Percentiles rank a stretch among this genome's conserved stretches.
Evolutionary conservation across 2,113 vertebrate genomes (phyloP).

Genomic region (Zosterops pallidus): DNA sequence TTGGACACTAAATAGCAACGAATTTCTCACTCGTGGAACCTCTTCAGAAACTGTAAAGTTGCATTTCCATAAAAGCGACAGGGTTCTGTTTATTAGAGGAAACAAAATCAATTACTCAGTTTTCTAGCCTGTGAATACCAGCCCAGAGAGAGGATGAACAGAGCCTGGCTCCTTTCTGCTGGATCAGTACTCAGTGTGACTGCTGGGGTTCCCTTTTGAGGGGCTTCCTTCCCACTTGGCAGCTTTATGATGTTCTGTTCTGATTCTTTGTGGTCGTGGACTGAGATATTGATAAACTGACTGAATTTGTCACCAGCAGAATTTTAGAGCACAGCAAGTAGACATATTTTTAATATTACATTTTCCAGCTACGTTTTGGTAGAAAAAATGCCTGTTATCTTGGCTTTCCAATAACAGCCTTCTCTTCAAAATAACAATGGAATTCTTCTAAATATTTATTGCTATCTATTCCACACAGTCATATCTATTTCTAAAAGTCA

Average conservation of each 20-base stretch:
- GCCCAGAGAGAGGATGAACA: background rate
- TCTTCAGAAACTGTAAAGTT: slow-evolving; percentile 8
- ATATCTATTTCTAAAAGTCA: background rate
- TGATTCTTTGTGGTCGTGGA: background rate
- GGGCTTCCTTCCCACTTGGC: background rate
- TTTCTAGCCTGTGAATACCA: background rate
- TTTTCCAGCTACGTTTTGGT: background rate
- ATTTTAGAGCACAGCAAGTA: background rate
- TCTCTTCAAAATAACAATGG: background rate
- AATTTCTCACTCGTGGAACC: background rate
- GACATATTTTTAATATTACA: background rate
- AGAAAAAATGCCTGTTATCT: background rate
- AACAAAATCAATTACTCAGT: background rate
- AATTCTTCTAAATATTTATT: background rate
- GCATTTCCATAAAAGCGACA: background rate
- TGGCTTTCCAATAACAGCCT: background rate
- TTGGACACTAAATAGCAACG: slow-evolving; percentile 12
- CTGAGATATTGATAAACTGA: background rate
- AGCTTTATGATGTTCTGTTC: background rate
- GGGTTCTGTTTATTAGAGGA: background rate
- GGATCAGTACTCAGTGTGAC: background rate
- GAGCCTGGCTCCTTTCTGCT: background rate
- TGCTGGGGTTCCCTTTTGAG: background rate
- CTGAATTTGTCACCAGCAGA: background rate
- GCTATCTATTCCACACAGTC: background rate